Conservation (phyloP, 2,797 vertebrate genomes). For the Sciurus carolinensis region DNA sequence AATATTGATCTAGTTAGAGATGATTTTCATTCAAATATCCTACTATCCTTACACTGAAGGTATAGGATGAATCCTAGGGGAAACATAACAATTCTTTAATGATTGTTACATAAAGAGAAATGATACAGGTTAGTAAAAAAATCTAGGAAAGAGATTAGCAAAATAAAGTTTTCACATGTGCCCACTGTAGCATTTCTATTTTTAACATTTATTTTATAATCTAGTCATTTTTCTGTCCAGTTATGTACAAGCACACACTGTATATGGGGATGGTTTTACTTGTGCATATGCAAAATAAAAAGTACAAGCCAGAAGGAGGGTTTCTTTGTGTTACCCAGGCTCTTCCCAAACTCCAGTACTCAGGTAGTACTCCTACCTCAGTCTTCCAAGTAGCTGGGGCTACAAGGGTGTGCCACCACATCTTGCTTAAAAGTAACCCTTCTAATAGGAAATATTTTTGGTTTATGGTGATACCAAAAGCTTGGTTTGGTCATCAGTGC, state of each 20-base stretch:
- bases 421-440: neutral
- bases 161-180: neutral
- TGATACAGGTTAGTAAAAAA: conserved; percentile 62
- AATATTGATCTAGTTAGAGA: neutral
- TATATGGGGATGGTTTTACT: conserved; percentile 8
- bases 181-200: neutral
- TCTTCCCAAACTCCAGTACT: neutral
- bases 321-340: neutral
- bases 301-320: neutral
- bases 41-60: conserved; percentile 6
- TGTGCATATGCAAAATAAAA: neutral
- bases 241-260: neutral
- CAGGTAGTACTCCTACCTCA: neutral
- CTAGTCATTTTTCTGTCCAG: neutral
- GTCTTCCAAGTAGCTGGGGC: neutral
- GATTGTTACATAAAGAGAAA: conserved; percentile 32
- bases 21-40: conserved; percentile 43
- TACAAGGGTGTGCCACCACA: neutral
- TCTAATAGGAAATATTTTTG: conserved; percentile 41
- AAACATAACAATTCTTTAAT: conserved; percentile 27
- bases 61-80: neutral
- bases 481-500: too few relatives aligned
- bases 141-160: conserved; percentile 22
- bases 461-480: neutral
- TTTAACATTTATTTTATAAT: conserved; percentile 49